Base-by-base conservation (phyloP, 2,888 invertebrate genomes). In the Pachymerium ferrugineum region DNA sequence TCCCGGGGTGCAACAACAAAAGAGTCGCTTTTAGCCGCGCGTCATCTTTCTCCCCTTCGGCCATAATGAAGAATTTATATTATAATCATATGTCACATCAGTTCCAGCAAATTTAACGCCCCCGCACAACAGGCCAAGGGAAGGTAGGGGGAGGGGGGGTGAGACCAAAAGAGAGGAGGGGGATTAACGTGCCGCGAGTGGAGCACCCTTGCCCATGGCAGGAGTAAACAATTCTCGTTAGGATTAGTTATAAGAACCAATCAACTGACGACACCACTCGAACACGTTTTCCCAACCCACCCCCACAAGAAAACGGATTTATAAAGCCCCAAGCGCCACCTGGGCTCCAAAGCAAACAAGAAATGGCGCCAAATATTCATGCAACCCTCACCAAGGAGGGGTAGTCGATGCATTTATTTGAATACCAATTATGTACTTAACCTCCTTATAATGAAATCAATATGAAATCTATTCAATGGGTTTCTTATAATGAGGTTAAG, bases 81-180 rank as follows among this genome's bases (percentile, higher is more conserved):
- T 72, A 72, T 72, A 72, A 72, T 72, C 72, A 72, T 72, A 72
- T 72, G 72, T 72, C 72, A 72, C 31, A 47, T 47, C 68, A 25
- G 72, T 72, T 72, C 38, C 72, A 30, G 31, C 72, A 25, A 72
- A 72, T 72, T 72, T 72, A 72, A 72, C 72, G 72, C 42, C 33
- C 22, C 68, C 28, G 68, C 28, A 68, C 6, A 30, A 25, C 29
- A 28, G 10, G 68, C 30, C 14, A 28, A 14, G 28, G 2, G 62
- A 28, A 14, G 5, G 62, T 2, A 12, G 16, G 62, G 5, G 62
- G 12, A 35, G 16, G 62, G 16, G 68, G 68, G 68, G 68, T 28
- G 30, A 68, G 68, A 28, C 19, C 47, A 16, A 68, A 67, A 67
- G 67, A 29, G 67, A 62, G n/a, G n/a, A n/a, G 22, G 68, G 68